Percentiles rank a stretch among this genome's conserved stretches.
Conservation (phyloP, 2,888 invertebrate species). For the Plusia festucae region DNA sequence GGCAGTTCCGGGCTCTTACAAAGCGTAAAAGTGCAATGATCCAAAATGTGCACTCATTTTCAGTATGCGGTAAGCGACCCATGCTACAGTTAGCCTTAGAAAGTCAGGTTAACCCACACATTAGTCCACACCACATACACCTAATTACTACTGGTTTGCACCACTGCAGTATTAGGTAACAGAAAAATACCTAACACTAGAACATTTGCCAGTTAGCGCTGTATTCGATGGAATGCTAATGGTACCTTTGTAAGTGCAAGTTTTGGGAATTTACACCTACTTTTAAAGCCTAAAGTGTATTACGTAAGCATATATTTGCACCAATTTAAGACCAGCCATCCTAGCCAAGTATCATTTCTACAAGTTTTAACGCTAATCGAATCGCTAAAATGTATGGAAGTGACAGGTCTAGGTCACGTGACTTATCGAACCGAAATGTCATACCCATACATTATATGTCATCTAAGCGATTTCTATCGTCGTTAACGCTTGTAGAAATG, state of each 20-base stretch:
- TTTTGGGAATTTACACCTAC: conserved; percentile 12
- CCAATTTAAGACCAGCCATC: too few relatives aligned
- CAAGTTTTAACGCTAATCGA: too few relatives aligned
- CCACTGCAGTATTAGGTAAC: conserved; percentile 38
- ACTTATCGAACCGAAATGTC: too few relatives aligned
- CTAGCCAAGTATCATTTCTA: too few relatives aligned
- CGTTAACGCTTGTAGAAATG: too few relatives aligned
- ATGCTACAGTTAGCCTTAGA: conserved; percentile 10
- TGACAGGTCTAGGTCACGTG: too few relatives aligned
- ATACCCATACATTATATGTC: too few relatives aligned
- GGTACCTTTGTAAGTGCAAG: neutral
- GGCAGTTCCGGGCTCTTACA: too few relatives aligned
- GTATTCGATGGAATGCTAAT: conserved; percentile 26
- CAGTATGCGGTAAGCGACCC: conserved; percentile 21
- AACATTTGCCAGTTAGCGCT: neutral
- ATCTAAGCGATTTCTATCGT: too few relatives aligned
- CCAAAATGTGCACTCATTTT: conserved; percentile 6
- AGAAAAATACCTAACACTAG: conserved; percentile 24
- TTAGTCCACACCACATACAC: conserved; percentile 40
- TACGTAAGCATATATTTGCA: too few relatives aligned
- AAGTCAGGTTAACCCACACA: conserved; percentile 24
- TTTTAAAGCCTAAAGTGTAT: neutral
- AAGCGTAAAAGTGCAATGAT: conserved; percentile 7
- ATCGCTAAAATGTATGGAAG: too few relatives aligned
- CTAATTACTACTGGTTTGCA: conserved; percentile 44